Conservation (phyloP, 2,888 invertebrate species). For the Cyaniris semiargus region DNA sequence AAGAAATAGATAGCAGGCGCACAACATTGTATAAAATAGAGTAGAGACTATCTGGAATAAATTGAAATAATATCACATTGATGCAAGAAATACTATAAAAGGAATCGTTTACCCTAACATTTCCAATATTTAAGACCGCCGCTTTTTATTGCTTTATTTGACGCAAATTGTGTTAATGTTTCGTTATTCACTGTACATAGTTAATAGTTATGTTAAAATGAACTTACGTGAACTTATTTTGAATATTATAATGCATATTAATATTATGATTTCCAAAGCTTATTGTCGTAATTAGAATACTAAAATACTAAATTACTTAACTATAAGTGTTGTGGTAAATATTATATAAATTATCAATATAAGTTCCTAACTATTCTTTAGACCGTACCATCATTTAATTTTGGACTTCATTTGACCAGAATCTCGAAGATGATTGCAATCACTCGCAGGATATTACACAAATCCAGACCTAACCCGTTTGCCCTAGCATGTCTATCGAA, state of each 20-base stretch:
- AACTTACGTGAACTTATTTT: not conserved
- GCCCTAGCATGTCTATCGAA: slow-evolving; percentile 48
- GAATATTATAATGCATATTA: not conserved
- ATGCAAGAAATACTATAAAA: slow-evolving; percentile 26
- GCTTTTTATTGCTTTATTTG: slow-evolving; percentile 8
- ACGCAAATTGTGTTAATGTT: slow-evolving; percentile 25
- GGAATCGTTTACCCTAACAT: slow-evolving; percentile 19
- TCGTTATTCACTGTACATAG: not conserved
- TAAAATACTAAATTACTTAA: too few relatives aligned
- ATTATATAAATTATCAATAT: not conserved
- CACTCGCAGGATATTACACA: slow-evolving; percentile 48
- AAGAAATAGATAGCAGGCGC: not conserved
- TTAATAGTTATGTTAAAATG: not conserved
- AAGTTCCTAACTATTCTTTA: not conserved
- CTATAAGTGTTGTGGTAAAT: not conserved
- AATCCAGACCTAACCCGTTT: slow-evolving; percentile 44
- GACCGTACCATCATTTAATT: not conserved
- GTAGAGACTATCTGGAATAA: slow-evolving; percentile 18
- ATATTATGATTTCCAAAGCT: too few relatives aligned
- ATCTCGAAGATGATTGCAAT: slow-evolving; percentile 39
- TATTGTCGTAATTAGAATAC: too few relatives aligned
- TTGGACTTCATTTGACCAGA: not conserved
- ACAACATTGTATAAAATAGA: slow-evolving; percentile 20
- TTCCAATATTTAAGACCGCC: slow-evolving; percentile 8
- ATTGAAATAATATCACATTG: slow-evolving; percentile 26